Evolutionary conservation across 1,140 invertebrate species (phyloP), one percentile per base, ranked within the genome.

Genomic region (Lycorma delicatula): DNA sequence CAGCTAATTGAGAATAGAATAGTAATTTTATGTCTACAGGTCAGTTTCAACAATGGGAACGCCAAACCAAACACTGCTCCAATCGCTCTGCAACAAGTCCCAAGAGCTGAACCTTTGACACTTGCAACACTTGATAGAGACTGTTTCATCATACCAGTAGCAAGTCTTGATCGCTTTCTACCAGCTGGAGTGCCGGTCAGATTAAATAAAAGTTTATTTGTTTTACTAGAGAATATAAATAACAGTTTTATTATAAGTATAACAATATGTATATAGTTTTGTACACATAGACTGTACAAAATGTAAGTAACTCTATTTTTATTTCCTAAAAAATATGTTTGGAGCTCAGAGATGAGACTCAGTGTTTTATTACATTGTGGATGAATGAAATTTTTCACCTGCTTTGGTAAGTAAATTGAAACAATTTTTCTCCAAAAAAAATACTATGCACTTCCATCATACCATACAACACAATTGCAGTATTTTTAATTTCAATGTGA

Each of bases 81-180:
- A 53, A 71, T 69, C 9, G 72, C 73, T 53, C 73, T 73, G 34
- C 72, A 58, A 7, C 72, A 72, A 47, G 70, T 70, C 6, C 72
- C 74, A 54, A 66, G 80, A 66, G 74, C 81, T 1, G 82, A 85
- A 65, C 82, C 85, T 18, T 80, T 85, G 47, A 85, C 84, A 1
- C 75, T 91, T 63, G 82, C 86, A 18, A 87, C 84, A 0, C 72
- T 91, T 56, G 86, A 91, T 70, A 77, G 84, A 67, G 89, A 92
- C 73, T 92, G 88, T 72, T 91, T 92, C 72, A 91, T 92, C 68
- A 91, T 92, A 72, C 89, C 89, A 11, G 82, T 91, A 11, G 86
- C 89, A 58, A 87, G 86, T 66, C 75, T 91, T 58, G 86, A 89
- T 71, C 77, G 88, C 59, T 91, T 91, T 74, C 77, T 91, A 64